These are phyloP conservation scores for Telmatherina bonti DNA, from an alignment of 2,797 vertebrate species.

Conservation along the genomic window DNA sequence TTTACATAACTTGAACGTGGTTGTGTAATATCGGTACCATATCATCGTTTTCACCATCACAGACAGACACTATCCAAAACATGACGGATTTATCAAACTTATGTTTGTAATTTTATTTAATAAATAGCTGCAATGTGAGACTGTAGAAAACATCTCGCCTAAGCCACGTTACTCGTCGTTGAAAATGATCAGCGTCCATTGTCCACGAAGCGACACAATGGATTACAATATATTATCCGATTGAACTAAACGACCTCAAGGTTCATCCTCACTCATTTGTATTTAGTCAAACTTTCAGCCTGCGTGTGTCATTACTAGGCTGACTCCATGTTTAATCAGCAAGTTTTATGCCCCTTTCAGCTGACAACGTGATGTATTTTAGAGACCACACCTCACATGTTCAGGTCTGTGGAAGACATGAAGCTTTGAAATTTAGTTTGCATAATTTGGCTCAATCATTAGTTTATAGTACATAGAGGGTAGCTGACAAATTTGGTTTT, in stretches of 20 bases:
- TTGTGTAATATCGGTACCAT: neutral
- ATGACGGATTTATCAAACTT: neutral
- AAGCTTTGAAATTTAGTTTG: neutral
- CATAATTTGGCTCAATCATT: neutral
- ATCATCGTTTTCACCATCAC: neutral
- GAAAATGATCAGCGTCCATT: neutral
- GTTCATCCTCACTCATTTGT: conserved; percentile 26
- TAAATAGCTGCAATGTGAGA: neutral
- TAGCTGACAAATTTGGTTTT: neutral
- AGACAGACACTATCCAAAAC: neutral
- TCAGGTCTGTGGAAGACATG: neutral
- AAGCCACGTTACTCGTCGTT: neutral
- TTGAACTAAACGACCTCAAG: conserved; percentile 35
- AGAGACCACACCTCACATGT: neutral
- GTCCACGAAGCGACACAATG: neutral
- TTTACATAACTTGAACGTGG: neutral
- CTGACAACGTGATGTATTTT: neutral
- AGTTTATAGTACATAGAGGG: neutral
- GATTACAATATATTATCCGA: neutral
- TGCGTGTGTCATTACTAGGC: neutral
- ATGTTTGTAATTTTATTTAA: neutral
- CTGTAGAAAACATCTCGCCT: neutral
- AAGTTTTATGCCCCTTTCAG: neutral
- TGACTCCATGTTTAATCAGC: neutral
- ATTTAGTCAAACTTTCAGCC: neutral